phyloP scores from a whole-genome alignment of 2,113 vertebrate genomes.

The Melanerpes aurifrons region DNA sequence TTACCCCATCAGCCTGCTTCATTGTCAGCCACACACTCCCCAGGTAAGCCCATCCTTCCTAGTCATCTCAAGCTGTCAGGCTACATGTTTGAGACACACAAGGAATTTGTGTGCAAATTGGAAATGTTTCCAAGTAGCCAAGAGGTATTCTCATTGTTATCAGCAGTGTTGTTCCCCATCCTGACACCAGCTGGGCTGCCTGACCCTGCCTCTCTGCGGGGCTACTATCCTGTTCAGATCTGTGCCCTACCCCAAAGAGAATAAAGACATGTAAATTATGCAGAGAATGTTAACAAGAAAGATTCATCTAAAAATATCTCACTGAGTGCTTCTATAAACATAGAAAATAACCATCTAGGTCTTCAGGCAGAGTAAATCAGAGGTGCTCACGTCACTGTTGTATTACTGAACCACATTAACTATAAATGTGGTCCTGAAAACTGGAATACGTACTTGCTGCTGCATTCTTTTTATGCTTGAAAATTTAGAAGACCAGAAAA shows the following conservation, averaged over 20 bases:
- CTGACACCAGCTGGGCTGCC: neutral
- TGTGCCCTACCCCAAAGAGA: neutral
- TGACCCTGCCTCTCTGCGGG: neutral
- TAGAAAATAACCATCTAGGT: neutral
- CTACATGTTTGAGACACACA: neutral
- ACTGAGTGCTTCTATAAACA: neutral
- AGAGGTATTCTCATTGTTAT: neutral
- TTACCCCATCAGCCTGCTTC: neutral
- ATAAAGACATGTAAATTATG: conserved; percentile 11
- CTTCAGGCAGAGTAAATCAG: neutral
- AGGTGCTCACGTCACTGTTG: neutral
- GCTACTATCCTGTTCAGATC: neutral
- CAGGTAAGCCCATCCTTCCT: neutral
- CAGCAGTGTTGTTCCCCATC: neutral
- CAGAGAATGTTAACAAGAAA: neutral
- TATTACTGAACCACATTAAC: neutral
- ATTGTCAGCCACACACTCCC: neutral
- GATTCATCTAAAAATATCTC: neutral
- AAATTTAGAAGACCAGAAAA: neutral
- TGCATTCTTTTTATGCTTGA: neutral
- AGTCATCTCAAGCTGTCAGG: neutral
- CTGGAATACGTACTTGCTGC: neutral
- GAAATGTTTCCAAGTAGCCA: neutral
- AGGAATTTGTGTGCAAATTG: neutral
- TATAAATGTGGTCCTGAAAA: neutral